Evolutionary conservation across 2,113 vertebrate genomes (phyloP).

Genomic region (Centrocercus urophasianus): DNA sequence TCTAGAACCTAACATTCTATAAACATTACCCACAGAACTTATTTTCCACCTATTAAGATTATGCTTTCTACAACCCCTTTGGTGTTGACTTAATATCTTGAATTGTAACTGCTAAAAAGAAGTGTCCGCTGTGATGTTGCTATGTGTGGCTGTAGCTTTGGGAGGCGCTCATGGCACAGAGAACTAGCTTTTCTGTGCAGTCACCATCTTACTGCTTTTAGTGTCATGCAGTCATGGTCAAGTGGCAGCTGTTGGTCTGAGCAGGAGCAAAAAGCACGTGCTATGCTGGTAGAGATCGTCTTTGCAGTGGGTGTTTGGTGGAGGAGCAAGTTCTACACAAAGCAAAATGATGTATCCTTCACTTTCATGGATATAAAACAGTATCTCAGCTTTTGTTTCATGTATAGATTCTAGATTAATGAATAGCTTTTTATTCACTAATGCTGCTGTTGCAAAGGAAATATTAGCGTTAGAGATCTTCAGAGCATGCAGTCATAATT

Average conservation of each 20-base stretch:
- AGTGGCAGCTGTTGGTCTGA: neutral
- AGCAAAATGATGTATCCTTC: neutral
- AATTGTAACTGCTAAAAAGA: neutral
- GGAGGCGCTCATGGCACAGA: neutral
- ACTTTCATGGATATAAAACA: neutral
- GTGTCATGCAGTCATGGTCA: neutral
- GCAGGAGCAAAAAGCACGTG: neutral
- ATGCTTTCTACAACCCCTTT: neutral
- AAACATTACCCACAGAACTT: neutral
- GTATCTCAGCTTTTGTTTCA: neutral
- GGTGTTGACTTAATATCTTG: neutral
- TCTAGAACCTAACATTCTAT: slow-evolving; percentile 52
- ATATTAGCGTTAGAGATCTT: neutral
- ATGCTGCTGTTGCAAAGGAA: neutral
- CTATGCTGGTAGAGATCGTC: neutral
- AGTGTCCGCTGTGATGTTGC: neutral
- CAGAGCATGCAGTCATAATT: neutral
- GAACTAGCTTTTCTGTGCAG: neutral
- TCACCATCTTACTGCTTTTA: neutral
- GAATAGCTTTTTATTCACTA: neutral
- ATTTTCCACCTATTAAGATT: neutral
- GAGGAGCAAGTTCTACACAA: neutral
- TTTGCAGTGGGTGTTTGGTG: neutral
- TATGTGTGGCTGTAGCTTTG: neutral
- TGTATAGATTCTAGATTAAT: neutral